Base-by-base conservation (phyloP, 2,797 vertebrate genomes). In the Malurus leucopterus region DNA sequence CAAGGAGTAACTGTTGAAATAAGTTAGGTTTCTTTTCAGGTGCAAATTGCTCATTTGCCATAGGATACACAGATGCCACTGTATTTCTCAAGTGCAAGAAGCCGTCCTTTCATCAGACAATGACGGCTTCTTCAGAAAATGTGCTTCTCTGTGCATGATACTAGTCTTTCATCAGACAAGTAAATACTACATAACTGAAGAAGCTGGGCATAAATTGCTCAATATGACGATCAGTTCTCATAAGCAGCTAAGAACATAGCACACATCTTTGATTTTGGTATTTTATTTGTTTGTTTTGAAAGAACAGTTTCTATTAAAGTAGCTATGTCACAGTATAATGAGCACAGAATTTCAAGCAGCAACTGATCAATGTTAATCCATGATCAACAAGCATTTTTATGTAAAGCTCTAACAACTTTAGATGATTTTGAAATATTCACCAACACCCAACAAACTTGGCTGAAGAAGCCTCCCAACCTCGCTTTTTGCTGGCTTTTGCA, bases 81-180 rank as follows among this genome's bases (percentile, higher is more conserved):
- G 19, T 38, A 44, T 15, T 82, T 78, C 43, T 46, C 21, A 75
- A 53, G 13, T 12, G 30, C 34, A 84, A 81, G 43, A 64, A 81
- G 24, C 20, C 67, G 16, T 8, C 27, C 3, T 44, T 75, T 74
- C 17, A 59, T 16, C 41, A 71, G 16, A 76, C 15, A 84, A 55
- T 11, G 8, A 65, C 2, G 69, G 0, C 5, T 43, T 22, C 40
- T 69, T 72, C 44, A 80, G 29, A 76, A 93, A 85, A 67, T 24
- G 2, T 59, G 16, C 14, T 63, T 76, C 34, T n/a, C 11, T 0
- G 0, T 73, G 14, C 18, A 71, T 34, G 30, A 7, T 57, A 34
- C 6, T 41, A 34, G 13, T 51, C 80, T 70, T 81, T 34, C 27
- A 82, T 51, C 38, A 82, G 51, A 50, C 23, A 50, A 57, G 36